Base-by-base conservation (phyloP, 1,140 invertebrate genomes). In the Melipona quadrifasciata region DNA sequence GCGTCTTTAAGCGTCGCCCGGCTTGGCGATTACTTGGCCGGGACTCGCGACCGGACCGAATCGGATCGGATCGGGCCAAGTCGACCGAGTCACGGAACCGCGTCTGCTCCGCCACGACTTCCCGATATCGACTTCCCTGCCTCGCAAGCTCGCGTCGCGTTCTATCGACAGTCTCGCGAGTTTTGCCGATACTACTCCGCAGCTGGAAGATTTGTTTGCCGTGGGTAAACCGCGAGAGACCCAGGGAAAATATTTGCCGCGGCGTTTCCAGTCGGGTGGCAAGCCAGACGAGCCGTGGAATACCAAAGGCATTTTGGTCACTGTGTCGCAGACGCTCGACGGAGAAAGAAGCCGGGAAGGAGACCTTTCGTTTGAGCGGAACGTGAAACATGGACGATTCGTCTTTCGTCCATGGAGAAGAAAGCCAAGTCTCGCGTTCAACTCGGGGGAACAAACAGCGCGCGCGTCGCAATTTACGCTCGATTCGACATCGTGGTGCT, bases 1-100 rank as follows among this genome's bases (percentile, higher is more conserved):
- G 82, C 82, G 53, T 83, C 75, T 53, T 58, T 78, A 83, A 83
- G 82, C 39, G 65, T 6, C n/a, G n/a, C 8, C 57, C 34, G 75
- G 79, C 70, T 77, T n/a, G n/a, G 34, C 65, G 74, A 83, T 78
- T 67, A 24, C 27, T 65, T 61, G 65, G 31, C 17, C 19, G 51
- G 17, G 31, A 51, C 53, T 24, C 77, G 77, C 10, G 61, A 79
- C 53, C 76, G 27, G 6, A 8, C 53, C 53, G 10, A 3, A 3
- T 5, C 39, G 39, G 6, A 8, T 8, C 39, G 39, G 39, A 8
- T 8, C 39, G 39, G 4, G 4, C n/a, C 11, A 51, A 24, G n/a
- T 10, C 21, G 39, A 71, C 39, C 39, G 24, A 47, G 16, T 11
- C 55, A 19, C 19, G 31, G 10, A 39, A 14, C 10, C 19, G n/a